phyloP scores from a whole-genome alignment of 2,113 vertebrate genomes.

The Brachyhypopomus gauderio region DNA sequence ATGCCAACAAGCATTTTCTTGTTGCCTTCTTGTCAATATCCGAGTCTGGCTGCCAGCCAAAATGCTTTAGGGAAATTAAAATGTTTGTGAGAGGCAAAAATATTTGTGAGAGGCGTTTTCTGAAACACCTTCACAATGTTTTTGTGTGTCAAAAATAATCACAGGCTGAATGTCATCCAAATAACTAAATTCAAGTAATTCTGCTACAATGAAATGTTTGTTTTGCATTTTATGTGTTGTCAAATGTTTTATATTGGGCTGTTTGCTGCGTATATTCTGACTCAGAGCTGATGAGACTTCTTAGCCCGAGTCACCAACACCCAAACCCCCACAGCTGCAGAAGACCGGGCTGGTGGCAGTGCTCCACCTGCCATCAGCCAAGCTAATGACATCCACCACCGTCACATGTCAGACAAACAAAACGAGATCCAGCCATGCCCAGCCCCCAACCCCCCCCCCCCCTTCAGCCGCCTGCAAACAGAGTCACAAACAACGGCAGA shows the following conservation, averaged over 20 bases:
- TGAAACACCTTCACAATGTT: not conserved
- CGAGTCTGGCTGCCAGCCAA: constrained; percentile 13
- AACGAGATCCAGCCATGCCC: not conserved
- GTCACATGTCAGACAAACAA: constrained; percentile 3
- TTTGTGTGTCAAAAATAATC: not conserved
- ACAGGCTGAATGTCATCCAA: not conserved
- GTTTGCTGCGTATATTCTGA: not conserved
- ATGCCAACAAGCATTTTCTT: constrained; percentile 26
- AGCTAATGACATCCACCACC: not conserved
- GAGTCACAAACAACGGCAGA: not conserved
- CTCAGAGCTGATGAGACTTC: not conserved
- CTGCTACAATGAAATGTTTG: not conserved
- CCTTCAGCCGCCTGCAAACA: not conserved
- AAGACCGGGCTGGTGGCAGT: not conserved
- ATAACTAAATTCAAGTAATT: not conserved
- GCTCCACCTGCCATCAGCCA: constrained; percentile 10
- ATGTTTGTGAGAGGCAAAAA: constrained; percentile 21
- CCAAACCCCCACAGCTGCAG: not conserved
- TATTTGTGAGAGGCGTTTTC: constrained; percentile 12
- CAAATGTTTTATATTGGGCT: not conserved
- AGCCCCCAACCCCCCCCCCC: not conserved
- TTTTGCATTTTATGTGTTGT: not conserved
- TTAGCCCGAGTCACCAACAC: not conserved
- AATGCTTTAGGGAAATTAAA: constrained; percentile 22
- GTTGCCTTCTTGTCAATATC: constrained; percentile 42